A percentile compares a stretch with the other conserved stretches of the same genome.
phyloP scores from a whole-genome alignment of 1,140 invertebrate genomes.

The Aphis craccivora region DNA sequence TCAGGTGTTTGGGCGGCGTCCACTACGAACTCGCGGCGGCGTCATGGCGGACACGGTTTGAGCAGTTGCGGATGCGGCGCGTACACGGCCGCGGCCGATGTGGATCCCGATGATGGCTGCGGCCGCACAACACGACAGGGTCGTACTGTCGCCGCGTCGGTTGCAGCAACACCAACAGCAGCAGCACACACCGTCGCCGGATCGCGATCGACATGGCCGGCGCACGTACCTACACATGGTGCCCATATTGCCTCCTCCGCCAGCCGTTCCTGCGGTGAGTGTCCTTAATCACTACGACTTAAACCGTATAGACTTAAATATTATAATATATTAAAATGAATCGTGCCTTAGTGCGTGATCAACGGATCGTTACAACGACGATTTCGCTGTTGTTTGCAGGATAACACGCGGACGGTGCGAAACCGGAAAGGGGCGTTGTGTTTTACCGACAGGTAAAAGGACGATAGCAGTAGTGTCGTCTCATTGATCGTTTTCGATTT shows the following conservation, averaged over 20 bases:
- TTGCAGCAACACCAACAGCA: slow-evolving; percentile 54
- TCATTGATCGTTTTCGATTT: too few relatives aligned
- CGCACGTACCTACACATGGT: slow-evolving; percentile 50
- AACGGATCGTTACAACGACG: too few relatives aligned
- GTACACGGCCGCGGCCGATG: slow-evolving; percentile 58
- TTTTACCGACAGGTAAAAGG: too few relatives aligned
- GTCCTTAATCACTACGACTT: background rate
- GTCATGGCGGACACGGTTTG: slow-evolving; percentile 32
- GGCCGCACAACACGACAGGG: slow-evolving; percentile 57
- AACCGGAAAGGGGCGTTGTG: too few relatives aligned
- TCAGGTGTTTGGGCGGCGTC: background rate
- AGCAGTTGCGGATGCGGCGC: slow-evolving; percentile 51
- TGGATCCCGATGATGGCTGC: slow-evolving; percentile 60
- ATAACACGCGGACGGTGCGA: too few relatives aligned
- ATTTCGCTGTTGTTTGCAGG: too few relatives aligned
- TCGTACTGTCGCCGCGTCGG: slow-evolving; percentile 57
- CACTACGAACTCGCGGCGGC: background rate
- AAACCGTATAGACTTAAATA: too few relatives aligned
- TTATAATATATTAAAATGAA: too few relatives aligned
- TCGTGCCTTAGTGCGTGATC: too few relatives aligned
- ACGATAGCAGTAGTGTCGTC: too few relatives aligned
- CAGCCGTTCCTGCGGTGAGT: background rate
- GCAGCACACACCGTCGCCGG: slow-evolving; percentile 42
- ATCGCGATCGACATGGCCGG: slow-evolving; percentile 22
- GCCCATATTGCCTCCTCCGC: slow-evolving; percentile 4